These are phyloP conservation scores for Hippasteria phrygiana DNA, from an alignment of 53 echinoderm and acorn worm species.

Conservation along the genomic window DNA sequence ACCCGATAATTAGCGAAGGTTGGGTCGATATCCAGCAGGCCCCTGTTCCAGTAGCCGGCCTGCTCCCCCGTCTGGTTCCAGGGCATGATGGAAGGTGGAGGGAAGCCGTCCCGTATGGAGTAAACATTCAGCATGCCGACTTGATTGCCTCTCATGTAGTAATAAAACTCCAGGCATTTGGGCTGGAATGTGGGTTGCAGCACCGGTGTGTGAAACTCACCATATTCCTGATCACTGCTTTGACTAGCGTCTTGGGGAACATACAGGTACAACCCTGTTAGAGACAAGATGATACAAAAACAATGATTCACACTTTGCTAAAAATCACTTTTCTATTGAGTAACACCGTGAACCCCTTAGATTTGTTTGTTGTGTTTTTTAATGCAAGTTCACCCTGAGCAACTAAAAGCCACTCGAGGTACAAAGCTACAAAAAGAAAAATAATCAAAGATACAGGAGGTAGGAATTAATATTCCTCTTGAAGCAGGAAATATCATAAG, in stretches of 20 bases:
- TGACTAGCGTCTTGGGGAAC: slow-evolving; percentile 47
- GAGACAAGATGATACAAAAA: not conserved
- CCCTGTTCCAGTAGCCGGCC: slow-evolving; percentile 54
- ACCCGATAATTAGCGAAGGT: slow-evolving; percentile 48
- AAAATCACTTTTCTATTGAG: not conserved
- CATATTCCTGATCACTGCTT: not conserved
- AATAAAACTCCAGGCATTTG: slow-evolving; percentile 70
- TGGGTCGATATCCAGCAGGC: slow-evolving; percentile 49
- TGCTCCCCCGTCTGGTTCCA: slow-evolving; percentile 36
- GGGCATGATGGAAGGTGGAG: slow-evolving; percentile 4
- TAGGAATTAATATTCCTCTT: too few relatives aligned
- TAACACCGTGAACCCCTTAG: too few relatives aligned
- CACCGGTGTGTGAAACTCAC: slow-evolving; percentile 47
- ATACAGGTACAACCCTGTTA: slow-evolving; percentile 51
- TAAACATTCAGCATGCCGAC: slow-evolving; percentile 66
- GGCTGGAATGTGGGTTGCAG: slow-evolving; percentile 33
- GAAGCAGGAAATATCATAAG: too few relatives aligned
- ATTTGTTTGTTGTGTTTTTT: too few relatives aligned
- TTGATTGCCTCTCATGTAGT: slow-evolving; percentile 68
- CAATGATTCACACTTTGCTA: too few relatives aligned
- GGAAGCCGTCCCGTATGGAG: not conserved
- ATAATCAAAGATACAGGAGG: too few relatives aligned
- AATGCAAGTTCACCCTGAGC: too few relatives aligned
- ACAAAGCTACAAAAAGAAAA: too few relatives aligned
- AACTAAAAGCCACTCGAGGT: too few relatives aligned